Evolutionary conservation across 2,113 vertebrate species (phyloP).

Genomic region (Oostethus manadensis): DNA sequence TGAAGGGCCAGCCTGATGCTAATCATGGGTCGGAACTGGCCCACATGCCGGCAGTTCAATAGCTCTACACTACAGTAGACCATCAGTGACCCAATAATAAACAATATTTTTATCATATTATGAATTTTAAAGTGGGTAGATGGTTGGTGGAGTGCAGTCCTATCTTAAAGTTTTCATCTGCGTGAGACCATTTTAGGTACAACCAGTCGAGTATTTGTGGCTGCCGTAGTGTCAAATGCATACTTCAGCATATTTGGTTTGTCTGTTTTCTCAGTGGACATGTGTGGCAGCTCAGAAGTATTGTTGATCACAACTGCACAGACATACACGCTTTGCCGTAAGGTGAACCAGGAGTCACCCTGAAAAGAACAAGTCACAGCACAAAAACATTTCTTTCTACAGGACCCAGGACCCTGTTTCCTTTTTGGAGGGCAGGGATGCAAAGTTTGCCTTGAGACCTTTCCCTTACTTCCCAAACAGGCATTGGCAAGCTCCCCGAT

Average conservation of each 20-base stretch:
- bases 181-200: not conserved
- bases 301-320: not conserved
- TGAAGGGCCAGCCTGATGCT: too few species aligned
- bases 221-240: not conserved
- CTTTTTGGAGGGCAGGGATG: constrained; percentile 38
- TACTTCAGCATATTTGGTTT: not conserved
- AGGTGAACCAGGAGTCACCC: not conserved
- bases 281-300: constrained; percentile 4
- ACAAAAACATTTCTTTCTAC: constrained; percentile 36
- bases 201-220: not conserved
- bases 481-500: constrained; percentile 22
- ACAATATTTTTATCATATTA: too few species aligned
- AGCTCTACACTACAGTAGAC: too few species aligned
- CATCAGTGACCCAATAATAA: too few species aligned
- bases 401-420: constrained; percentile 4
- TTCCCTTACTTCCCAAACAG: constrained; percentile 61
- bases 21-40: too few species aligned
- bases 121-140: too few species aligned
- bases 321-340: not conserved
- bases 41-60: too few species aligned
- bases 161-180: not conserved
- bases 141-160: too few species aligned
- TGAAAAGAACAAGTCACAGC: not conserved
- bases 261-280: not conserved
- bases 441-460: constrained; percentile 54